Base-by-base conservation (phyloP, 2,113 vertebrate genomes). In the Rhombomys opimus region DNA sequence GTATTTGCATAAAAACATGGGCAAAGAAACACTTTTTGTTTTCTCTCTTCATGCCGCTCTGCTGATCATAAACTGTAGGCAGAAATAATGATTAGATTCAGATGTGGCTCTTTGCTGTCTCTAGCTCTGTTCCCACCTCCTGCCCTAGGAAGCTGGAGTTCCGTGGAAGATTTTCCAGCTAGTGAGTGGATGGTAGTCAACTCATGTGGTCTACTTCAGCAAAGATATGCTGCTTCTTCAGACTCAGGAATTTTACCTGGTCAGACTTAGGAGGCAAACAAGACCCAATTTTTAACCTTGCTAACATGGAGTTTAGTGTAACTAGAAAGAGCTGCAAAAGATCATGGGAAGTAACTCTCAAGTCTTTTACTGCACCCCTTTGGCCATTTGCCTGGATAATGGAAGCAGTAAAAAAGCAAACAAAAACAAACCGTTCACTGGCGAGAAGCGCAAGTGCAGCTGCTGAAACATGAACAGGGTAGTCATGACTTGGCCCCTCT, bases 1-100 rank as follows among this genome's bases (percentile, higher is more conserved):
- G 89, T 86, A 77, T 94, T 92, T 95, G 75, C 59, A 72, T 77
- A 91, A 96, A 86, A 30, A 75, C 30, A 92, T 52, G 27, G 65
- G 46, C 61, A 65, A 68, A 93, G 12, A 76, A 91, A 73, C 50
- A 63, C 67, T 32, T n/a, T 59, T 50, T 46, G 7, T 30, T 65
- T 59, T 41, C 30, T 52, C 27, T 35, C 27, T 35, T 67, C 63
- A n/a, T 32, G 50, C 30, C 68, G n/a, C 12, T 67, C 25, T 88
- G 54, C 38, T 90, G 73, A 85, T n/a, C 80, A 35, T 76, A 61
- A 95, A 13, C 3, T 6, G 63, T 72, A 54, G 25, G 65, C 10
- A 87, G 65, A 90, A 94, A 92, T 52, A 78, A 84, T n/a, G 46
- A 72, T 70, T 67, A 59, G 10, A 70, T 61, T 18, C 95, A 57